Evolutionary conservation across 2,113 vertebrate genomes (phyloP).

Genomic region (Mormyrus iriodes): DNA sequence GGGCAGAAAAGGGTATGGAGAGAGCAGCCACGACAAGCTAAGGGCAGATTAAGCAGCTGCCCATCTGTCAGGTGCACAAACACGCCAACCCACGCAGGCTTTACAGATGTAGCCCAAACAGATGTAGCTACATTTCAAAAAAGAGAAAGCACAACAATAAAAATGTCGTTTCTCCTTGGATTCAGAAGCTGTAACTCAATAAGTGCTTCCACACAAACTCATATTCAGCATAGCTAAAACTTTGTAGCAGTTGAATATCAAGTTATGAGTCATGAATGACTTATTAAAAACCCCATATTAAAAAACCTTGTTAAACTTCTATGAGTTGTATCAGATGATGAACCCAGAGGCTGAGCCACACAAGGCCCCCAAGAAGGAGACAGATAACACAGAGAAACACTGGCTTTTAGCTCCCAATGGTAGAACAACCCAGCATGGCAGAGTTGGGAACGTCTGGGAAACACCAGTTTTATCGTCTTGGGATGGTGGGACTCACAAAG

Average conservation of each 20-base stretch:
- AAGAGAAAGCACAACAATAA: neutral
- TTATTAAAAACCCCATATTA: conserved; percentile 52
- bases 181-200: neutral
- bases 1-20: neutral
- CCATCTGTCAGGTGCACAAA: neutral
- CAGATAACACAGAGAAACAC: neutral
- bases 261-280: conserved; percentile 21
- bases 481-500: conserved; percentile 72
- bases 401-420: neutral
- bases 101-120: neutral
- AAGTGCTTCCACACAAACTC: neutral
- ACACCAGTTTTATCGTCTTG: neutral
- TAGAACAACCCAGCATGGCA: neutral
- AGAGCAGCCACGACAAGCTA: neutral
- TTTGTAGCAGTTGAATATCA: neutral
- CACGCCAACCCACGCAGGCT: neutral
- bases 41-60: neutral
- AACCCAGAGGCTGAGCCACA: neutral
- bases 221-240: neutral
- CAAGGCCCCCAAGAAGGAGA: neutral
- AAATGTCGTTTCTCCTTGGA: neutral
- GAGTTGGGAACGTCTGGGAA: neutral
- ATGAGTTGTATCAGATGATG: neutral
- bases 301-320: neutral
- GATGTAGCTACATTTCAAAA: neutral